phyloP scores from a whole-genome alignment of 1,140 invertebrate species.

The Physella acuta region DNA sequence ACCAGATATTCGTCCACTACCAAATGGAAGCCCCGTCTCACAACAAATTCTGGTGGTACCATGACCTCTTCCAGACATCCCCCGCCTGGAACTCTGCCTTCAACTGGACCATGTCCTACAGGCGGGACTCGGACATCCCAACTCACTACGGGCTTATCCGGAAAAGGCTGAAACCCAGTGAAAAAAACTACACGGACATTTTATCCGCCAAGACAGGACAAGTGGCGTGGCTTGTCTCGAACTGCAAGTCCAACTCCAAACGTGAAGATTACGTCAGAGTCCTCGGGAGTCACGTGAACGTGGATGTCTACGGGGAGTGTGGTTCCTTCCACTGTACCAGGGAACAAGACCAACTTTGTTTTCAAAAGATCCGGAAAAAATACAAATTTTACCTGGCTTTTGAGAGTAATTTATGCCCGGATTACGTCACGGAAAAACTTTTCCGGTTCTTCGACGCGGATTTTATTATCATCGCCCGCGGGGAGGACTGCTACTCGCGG shows the following conservation, averaged over 20 bases:
- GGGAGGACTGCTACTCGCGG: slow-evolving; percentile 2
- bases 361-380: slow-evolving; percentile 16
- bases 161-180: neutral
- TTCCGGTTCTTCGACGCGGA: slow-evolving; percentile 62
- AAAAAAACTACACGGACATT: slow-evolving; percentile 16
- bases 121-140: slow-evolving; percentile 1
- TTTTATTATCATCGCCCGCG: slow-evolving; percentile 20
- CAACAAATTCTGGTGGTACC: too few species aligned
- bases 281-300: slow-evolving; percentile 62
- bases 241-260: slow-evolving; percentile 64
- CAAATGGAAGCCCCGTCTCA: too few species aligned
- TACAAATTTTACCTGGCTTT: slow-evolving; percentile 59
- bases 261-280: slow-evolving; percentile 64
- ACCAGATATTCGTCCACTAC: too few species aligned
- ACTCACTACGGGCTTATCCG: neutral
- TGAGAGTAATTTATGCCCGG: slow-evolving; percentile 88
- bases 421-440: slow-evolving; percentile 96
- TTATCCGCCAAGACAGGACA: slow-evolving; percentile 32
- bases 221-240: slow-evolving; percentile 68
- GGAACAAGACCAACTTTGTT: slow-evolving; percentile 11
- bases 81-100: too few species aligned
- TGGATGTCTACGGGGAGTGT: slow-evolving; percentile 71
- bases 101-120: slow-evolving; percentile 18
- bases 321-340: slow-evolving; percentile 25
- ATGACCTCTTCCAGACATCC: too few species aligned